phyloP scores from a whole-genome alignment of 1,140 invertebrate genomes.

The Apis dorsata region DNA sequence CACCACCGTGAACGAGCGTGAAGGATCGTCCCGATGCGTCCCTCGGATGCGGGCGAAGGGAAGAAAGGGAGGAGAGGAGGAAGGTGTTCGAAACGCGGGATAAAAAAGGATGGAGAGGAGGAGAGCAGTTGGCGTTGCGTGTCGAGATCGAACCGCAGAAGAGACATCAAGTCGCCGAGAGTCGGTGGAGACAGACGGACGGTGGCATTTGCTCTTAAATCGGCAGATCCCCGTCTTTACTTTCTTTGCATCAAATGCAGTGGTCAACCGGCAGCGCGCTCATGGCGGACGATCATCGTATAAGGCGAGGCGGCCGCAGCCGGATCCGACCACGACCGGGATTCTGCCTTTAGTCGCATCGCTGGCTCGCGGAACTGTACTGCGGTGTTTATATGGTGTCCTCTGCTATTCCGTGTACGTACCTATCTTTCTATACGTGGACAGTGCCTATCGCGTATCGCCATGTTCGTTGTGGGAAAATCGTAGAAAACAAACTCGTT shows the following conservation, averaged over 20 bases:
- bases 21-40: too few species aligned
- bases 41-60: too few species aligned
- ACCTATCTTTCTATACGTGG: constrained; percentile 68
- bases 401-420: constrained; percentile 71
- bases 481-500: constrained; percentile 79
- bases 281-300: constrained; percentile 73
- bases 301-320: constrained; percentile 72
- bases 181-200: constrained; percentile 44
- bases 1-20: too few species aligned
- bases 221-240: constrained; percentile 68
- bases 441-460: constrained; percentile 71
- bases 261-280: constrained; percentile 64
- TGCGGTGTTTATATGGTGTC: constrained; percentile 77
- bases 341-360: constrained; percentile 73
- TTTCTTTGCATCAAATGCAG: constrained; percentile 74
- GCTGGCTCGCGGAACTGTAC: constrained; percentile 77
- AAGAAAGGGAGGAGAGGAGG: too few species aligned
- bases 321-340: constrained; percentile 74
- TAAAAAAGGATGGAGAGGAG: not conserved
- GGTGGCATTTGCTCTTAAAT: constrained; percentile 68
- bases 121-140: constrained; percentile 19
- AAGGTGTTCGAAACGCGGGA: not conserved
- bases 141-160: constrained; percentile 56
- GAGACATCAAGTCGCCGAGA: constrained; percentile 56
- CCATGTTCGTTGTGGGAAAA: constrained; percentile 78